Conservation (phyloP, 2,797 vertebrate species). For the Lacerta bilineata region DNA sequence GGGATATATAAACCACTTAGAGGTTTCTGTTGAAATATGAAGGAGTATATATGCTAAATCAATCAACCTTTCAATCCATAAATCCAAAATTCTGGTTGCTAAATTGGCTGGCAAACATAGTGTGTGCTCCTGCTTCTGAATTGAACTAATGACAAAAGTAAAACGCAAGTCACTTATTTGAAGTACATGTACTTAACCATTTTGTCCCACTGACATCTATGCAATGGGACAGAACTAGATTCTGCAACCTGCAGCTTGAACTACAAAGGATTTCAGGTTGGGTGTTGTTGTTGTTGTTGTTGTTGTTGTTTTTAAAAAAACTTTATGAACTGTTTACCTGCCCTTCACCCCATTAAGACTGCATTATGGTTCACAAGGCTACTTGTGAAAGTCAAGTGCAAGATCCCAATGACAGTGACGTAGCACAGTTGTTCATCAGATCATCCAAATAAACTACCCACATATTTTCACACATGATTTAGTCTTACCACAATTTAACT, state of each 20-base stretch:
- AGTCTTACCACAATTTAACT: neutral
- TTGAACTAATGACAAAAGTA: neutral
- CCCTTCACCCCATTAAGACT: conserved; percentile 25
- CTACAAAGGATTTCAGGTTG: conserved; percentile 29
- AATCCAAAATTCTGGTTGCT: neutral
- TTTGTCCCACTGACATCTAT: neutral
- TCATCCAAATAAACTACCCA: neutral
- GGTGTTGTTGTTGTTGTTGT: too few species aligned
- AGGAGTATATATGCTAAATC: too few species aligned
- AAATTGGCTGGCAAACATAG: neutral
- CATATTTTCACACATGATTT: neutral
- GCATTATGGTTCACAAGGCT: neutral
- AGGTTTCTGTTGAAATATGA: too few species aligned
- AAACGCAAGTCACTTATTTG: neutral
- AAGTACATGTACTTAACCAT: neutral
- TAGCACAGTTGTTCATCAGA: neutral
- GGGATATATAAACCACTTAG: too few species aligned
- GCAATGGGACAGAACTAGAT: neutral
- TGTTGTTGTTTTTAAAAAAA: neutral
- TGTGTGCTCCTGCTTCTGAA: conserved; percentile 5
- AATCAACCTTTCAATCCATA: too few species aligned
- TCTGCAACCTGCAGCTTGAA: neutral
- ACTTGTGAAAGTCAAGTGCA: neutral
- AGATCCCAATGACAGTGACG: neutral
- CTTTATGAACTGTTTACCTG: conserved; percentile 40